Evolutionary conservation across 2,797 vertebrate genomes (phyloP).

Genomic region (Spinus pinus): DNA sequence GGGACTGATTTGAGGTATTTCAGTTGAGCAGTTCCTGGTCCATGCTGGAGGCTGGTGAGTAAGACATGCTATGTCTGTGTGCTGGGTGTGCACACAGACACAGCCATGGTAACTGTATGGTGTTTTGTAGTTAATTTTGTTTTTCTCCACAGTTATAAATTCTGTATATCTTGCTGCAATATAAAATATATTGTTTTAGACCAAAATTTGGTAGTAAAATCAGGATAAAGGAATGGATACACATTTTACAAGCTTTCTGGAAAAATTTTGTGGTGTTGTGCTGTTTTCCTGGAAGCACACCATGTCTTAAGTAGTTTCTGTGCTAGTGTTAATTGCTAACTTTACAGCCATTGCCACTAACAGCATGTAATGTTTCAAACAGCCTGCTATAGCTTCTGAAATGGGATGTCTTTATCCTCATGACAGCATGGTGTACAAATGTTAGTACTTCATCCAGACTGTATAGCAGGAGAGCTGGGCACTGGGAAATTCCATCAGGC

Average conservation of each 20-base stretch:
- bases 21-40: background rate
- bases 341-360: background rate
- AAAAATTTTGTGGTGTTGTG: background rate
- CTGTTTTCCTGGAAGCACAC: background rate
- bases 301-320: background rate
- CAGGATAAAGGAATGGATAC: background rate
- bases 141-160: background rate
- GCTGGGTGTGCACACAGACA: background rate
- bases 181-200: background rate
- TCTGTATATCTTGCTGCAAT: background rate
- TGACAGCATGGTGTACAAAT: background rate
- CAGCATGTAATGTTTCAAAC: background rate
- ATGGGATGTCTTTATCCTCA: background rate
- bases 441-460: background rate
- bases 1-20: background rate
- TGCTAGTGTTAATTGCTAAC: background rate
- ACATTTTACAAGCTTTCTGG: background rate
- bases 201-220: background rate
- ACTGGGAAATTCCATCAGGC: background rate
- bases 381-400: background rate
- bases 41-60: background rate
- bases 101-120: background rate
- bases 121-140: background rate
- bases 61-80: too few species aligned
- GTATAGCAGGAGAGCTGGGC: background rate